These are phyloP conservation scores for Sebastes umbrosus DNA, from an alignment of 2,797 vertebrate genomes.

Conservation along the genomic window DNA sequence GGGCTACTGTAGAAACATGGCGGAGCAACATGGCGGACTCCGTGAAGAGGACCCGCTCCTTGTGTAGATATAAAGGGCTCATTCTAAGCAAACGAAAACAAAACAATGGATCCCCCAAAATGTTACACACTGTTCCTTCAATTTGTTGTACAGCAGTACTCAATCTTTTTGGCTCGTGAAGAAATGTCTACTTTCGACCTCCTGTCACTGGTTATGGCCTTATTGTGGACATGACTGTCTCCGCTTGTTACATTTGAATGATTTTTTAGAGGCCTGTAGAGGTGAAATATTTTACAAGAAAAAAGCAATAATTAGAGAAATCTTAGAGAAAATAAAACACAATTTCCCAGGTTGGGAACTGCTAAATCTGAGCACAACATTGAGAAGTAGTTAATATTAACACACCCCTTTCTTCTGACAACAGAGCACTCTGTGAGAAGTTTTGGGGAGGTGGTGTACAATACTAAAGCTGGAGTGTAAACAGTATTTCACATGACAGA, in stretches of 20 bases:
- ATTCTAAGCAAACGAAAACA: neutral
- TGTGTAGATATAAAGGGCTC: neutral
- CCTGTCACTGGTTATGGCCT: neutral
- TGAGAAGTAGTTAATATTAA: conserved; percentile 32
- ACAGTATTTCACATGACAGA: conserved; percentile 18
- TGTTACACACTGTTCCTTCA: too few relatives aligned
- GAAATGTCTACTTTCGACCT: neutral
- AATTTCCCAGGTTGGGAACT: neutral
- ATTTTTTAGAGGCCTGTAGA: neutral
- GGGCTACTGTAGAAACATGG: too few relatives aligned
- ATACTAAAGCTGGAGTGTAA: neutral
- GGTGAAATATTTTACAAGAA: neutral
- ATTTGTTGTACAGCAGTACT: neutral
- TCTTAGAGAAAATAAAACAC: neutral
- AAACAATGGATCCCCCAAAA: too few relatives aligned
- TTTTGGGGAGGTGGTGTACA: neutral
- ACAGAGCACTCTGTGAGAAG: conserved; percentile 12
- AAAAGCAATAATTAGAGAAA: neutral
- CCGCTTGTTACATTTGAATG: neutral
- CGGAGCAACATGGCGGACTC: too few relatives aligned
- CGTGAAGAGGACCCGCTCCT: too few relatives aligned
- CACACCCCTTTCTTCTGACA: conserved; percentile 7
- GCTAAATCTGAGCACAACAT: conserved; percentile 5
- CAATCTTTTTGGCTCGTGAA: neutral
- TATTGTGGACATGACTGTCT: neutral